These are phyloP conservation scores for Teleogryllus oceanicus DNA, from an alignment of 2,888 invertebrate genomes.

Conservation along the genomic window DNA sequence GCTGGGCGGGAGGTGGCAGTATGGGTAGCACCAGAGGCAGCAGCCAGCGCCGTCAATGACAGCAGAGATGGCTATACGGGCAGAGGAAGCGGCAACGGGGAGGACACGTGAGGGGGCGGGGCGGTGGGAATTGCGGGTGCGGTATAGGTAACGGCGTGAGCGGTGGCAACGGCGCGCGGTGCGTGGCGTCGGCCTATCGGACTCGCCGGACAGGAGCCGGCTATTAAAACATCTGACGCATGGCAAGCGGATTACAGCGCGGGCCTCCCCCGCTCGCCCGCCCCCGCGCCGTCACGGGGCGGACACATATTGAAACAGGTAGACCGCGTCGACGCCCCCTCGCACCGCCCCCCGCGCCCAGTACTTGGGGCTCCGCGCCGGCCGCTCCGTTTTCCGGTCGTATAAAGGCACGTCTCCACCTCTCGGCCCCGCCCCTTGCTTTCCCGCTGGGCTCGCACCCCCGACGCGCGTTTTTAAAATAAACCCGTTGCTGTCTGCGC, in stretches of 20 bases:
- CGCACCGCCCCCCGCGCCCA: neutral
- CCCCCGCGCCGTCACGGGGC: neutral
- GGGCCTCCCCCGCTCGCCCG: neutral
- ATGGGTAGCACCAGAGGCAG: too few relatives aligned
- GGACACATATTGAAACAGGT: constrained; percentile 18
- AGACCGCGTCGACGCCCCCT: neutral
- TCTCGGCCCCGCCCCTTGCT: neutral
- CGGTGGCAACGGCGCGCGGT: neutral
- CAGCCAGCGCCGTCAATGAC: too few relatives aligned
- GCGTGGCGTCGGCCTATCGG: neutral
- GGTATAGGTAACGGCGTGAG: neutral
- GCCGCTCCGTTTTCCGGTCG: constrained; percentile 4
- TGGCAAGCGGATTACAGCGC: neutral
- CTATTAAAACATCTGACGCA: constrained; percentile 18
- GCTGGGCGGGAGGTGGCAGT: too few relatives aligned
- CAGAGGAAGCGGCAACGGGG: too few relatives aligned
- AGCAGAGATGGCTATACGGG: too few relatives aligned
- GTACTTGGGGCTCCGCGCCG: too few relatives aligned
- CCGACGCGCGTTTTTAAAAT: neutral
- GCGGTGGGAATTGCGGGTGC: neutral
- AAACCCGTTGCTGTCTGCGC: neutral
- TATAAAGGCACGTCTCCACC: neutral
- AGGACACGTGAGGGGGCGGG: too few relatives aligned
- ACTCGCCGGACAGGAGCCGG: neutral
- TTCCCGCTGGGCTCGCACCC: neutral